phyloP scores from a whole-genome alignment of 2,797 vertebrate genomes.

The Glossophaga mutica region DNA sequence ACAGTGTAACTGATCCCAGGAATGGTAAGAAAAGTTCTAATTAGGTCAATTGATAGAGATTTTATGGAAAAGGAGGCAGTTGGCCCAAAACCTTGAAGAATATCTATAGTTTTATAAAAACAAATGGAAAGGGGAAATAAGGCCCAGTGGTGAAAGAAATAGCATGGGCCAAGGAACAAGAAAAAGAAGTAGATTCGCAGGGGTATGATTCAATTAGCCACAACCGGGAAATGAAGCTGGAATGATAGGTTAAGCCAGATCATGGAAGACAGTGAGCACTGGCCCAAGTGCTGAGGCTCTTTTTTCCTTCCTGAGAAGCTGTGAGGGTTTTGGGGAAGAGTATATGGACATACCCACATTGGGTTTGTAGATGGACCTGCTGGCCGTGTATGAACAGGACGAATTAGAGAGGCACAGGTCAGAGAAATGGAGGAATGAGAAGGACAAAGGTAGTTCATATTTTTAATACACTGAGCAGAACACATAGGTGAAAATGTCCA shows the following conservation, averaged over 20 bases:
- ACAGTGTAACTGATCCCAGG: not conserved
- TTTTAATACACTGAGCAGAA: not conserved
- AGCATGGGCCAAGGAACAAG: not conserved
- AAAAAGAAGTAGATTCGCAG: not conserved
- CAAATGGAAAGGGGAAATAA: not conserved
- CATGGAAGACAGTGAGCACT: not conserved
- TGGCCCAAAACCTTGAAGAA: not conserved
- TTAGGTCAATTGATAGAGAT: not conserved
- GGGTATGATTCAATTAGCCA: not conserved
- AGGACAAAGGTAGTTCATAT: not conserved
- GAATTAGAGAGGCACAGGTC: not conserved
- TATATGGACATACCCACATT: not conserved
- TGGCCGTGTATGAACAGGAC: accelerated
- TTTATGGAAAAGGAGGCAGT: not conserved
- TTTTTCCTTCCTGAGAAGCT: not conserved
- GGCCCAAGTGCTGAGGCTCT: not conserved
- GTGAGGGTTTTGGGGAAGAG: not conserved
- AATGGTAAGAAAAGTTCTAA: not conserved
- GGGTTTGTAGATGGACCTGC: not conserved
- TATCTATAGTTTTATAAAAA: not conserved
- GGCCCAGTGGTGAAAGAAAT: not conserved
- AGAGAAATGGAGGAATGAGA: not conserved
- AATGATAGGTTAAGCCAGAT: not conserved
- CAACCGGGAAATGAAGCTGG: not conserved
- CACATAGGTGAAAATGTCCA: not conserved